Percentiles rank a stretch among this genome's conserved stretches.
These are phyloP conservation scores for Hydractinia echinata DNA, from an alignment of 30 jellyfish, hydroid and myxozoan species.

Conservation along the genomic window DNA sequence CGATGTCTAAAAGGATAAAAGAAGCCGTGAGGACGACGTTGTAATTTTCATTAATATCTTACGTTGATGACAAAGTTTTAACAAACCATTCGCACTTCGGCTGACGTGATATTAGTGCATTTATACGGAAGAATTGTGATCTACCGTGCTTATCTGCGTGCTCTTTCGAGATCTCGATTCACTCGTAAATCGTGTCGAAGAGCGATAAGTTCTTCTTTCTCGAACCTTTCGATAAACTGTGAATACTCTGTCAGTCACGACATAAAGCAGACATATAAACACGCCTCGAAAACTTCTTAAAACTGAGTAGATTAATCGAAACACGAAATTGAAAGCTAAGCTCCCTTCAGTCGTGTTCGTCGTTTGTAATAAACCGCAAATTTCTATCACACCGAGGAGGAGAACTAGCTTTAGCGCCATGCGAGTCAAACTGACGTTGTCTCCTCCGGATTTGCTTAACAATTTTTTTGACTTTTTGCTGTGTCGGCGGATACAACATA, in stretches of 20 bases:
- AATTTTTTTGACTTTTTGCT: not conserved
- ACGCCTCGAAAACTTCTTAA: conserved; percentile 36
- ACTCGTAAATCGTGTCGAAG: conserved; percentile 17
- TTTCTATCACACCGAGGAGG: conserved; percentile 25
- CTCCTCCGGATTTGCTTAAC: conserved; percentile 23
- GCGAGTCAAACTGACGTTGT: conserved; percentile 16
- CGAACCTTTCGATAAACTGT: conserved; percentile 22
- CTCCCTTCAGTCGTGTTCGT: conserved; percentile 15
- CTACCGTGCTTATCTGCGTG: too few relatives aligned
- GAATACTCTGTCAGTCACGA: conserved; percentile 33
- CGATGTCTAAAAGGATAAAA: too few relatives aligned
- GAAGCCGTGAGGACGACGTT: too few relatives aligned
- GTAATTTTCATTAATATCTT: too few relatives aligned
- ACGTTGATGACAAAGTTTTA: too few relatives aligned
- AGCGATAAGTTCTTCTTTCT: conserved; percentile 1
- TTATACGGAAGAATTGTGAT: too few relatives aligned
- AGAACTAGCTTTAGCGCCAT: conserved; percentile 23
- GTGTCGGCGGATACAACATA: not conserved
- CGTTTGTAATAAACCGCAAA: conserved; percentile 25
- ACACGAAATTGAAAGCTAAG: not conserved
- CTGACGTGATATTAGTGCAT: too few relatives aligned
- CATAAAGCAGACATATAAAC: conserved; percentile 24
- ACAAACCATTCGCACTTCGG: too few relatives aligned
- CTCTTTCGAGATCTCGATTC: not conserved
- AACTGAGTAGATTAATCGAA: conserved; percentile 8